Conservation (phyloP, 2,113 vertebrate genomes). For the Guaruba guarouba region DNA sequence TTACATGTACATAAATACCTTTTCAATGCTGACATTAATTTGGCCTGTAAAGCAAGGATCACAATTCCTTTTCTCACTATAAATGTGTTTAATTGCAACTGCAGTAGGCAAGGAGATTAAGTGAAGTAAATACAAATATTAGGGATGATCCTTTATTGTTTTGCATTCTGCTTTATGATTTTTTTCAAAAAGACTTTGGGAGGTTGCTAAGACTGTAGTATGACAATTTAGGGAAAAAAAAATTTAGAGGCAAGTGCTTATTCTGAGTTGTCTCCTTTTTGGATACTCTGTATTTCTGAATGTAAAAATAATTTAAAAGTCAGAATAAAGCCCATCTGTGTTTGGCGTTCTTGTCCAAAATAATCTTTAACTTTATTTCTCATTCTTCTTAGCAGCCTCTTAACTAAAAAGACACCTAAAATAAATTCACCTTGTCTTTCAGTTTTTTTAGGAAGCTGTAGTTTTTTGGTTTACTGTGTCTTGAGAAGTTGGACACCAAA, state of each 20-base stretch:
- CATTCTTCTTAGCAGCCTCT: not conserved
- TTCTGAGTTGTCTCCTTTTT: not conserved
- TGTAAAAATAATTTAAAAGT: not conserved
- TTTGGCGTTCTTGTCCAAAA: not conserved
- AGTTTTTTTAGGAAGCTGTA: not conserved
- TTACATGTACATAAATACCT: not conserved
- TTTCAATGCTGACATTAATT: not conserved
- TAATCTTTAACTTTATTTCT: not conserved
- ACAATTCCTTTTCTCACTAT: not conserved
- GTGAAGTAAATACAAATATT: not conserved
- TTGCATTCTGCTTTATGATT: not conserved
- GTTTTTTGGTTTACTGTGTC: not conserved
- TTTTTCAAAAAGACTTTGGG: not conserved
- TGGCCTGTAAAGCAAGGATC: not conserved
- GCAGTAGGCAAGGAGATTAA: not conserved
- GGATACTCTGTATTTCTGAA: not conserved
- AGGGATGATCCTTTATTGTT: not conserved
- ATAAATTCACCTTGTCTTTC: not conserved
- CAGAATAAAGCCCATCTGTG: not conserved
- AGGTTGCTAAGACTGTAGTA: not conserved
- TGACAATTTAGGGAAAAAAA: not conserved
- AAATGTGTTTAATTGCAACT: not conserved
- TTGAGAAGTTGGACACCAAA: not conserved
- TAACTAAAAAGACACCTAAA: not conserved
- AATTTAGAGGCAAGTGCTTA: not conserved